Percentiles rank a stretch among this genome's conserved stretches.
These are phyloP conservation scores for Grantiella picta DNA, from an alignment of 2,113 vertebrate genomes.

Conservation along the genomic window DNA sequence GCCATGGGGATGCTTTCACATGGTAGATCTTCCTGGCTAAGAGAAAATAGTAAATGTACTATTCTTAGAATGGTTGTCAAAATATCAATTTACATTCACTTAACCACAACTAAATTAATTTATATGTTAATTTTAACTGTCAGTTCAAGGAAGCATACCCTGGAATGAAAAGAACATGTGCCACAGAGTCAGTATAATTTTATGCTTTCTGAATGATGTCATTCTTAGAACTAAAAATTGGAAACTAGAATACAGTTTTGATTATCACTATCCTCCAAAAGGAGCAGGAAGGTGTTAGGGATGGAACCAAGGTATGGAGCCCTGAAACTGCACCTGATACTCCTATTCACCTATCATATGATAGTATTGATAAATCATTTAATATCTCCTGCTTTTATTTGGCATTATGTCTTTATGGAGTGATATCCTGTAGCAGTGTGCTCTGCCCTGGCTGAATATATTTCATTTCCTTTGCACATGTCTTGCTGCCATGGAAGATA, in stretches of 20 bases:
- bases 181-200: background rate
- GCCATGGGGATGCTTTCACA: background rate
- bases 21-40: background rate
- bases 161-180: background rate
- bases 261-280: background rate
- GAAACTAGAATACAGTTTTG: background rate
- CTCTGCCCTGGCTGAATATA: background rate
- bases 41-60: background rate
- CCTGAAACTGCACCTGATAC: background rate
- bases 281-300: background rate
- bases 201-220: background rate
- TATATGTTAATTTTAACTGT: background rate
- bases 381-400: conserved; percentile 38
- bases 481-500: conserved; percentile 10
- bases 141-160: background rate
- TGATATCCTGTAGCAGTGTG: conserved; percentile 9
- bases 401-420: conserved; percentile 7
- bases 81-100: background rate
- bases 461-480: conserved; percentile 47
- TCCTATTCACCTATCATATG: background rate
- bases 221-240: background rate
- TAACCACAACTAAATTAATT: conserved; percentile 5
- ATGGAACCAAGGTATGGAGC: background rate
- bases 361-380: conserved; percentile 41
- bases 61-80: background rate